Evolutionary conservation across 2,797 vertebrate species (phyloP).

Genomic region (Chanos chanos): DNA sequence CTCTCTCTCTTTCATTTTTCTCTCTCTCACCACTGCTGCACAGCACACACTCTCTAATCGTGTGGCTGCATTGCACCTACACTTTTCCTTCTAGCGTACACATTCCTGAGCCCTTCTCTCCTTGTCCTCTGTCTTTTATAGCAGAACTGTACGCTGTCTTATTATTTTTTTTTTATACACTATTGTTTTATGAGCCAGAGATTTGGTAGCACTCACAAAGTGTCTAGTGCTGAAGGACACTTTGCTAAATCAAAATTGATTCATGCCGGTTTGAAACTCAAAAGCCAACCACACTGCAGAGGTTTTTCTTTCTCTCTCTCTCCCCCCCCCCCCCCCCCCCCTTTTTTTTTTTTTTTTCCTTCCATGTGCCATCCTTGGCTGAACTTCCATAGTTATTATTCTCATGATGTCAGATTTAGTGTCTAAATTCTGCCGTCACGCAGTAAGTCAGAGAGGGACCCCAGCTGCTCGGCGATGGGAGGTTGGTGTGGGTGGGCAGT

Average conservation of each 20-base stretch:
- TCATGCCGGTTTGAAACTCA: slow-evolving; percentile 24
- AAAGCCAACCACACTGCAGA: slow-evolving; percentile 10
- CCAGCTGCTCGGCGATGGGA: slow-evolving; percentile 2
- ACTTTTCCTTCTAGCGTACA: slow-evolving; percentile 9
- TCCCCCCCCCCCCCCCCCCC: no score
- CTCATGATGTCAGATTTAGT: slow-evolving; percentile 28
- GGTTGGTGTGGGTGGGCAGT: slow-evolving; percentile 5
- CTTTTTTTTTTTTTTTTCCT: no score
- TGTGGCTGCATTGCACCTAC: neutral
- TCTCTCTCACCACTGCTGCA: no score
- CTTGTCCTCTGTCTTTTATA: no score
- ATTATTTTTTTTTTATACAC: no score
- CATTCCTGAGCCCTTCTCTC: slow-evolving; percentile 8
- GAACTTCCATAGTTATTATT: slow-evolving; percentile 16
- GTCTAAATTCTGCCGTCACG: slow-evolving; percentile 18
- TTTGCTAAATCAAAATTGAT: slow-evolving; percentile 19
- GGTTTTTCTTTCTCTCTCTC: slow-evolving; percentile 15
- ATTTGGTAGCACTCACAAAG: no score
- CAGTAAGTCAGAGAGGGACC: slow-evolving; percentile 13
- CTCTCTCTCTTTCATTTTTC: slow-evolving; percentile 4
- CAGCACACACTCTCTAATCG: neutral
- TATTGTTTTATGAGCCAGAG: neutral
- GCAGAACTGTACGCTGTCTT: no score
- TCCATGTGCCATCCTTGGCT: slow-evolving; percentile 28
- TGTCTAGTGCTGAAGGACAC: slow-evolving; percentile 9